phyloP scores from a whole-genome alignment of 2,888 invertebrate species.

The Latheticus oryzae region DNA sequence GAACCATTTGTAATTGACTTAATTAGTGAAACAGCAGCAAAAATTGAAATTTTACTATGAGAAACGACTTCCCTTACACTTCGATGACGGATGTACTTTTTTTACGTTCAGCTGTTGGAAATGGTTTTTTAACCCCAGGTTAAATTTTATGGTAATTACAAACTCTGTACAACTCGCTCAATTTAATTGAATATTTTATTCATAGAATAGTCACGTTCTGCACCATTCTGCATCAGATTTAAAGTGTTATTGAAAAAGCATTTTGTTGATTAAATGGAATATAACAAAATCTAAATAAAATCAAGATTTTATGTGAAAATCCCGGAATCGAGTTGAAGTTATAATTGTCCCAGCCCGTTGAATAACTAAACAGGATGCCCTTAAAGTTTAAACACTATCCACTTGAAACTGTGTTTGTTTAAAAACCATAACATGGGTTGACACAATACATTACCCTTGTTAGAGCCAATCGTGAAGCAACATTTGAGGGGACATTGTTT shows the following conservation, averaged over 20 bases:
- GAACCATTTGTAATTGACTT: constrained; percentile 12
- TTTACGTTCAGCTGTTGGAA: constrained; percentile 4
- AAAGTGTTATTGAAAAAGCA: constrained; percentile 28
- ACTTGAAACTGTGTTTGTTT: constrained; percentile 11
- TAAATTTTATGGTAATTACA: constrained; percentile 39
- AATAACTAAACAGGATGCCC: constrained; percentile 5
- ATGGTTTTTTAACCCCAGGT: constrained; percentile 28
- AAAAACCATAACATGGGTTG: constrained; percentile 26
- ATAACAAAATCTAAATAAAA: too few species aligned
- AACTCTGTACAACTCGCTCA: constrained; percentile 33
- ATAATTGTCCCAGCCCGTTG: constrained; percentile 4
- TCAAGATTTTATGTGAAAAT: too few species aligned
- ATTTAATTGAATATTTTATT: constrained; percentile 40
- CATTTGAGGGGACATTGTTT: constrained; percentile 12
- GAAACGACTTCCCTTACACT: constrained; percentile 8
- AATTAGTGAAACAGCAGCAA: constrained; percentile 25
- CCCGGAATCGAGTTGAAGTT: background rate
- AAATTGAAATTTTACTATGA: constrained; percentile 15
- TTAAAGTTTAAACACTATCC: constrained; percentile 22
- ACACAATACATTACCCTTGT: constrained; percentile 22
- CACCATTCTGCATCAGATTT: constrained; percentile 31
- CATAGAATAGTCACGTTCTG: constrained; percentile 30
- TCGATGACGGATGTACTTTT: constrained; percentile 5
- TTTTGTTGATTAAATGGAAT: constrained; percentile 15
- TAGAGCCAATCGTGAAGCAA: constrained; percentile 18